Base-by-base conservation (phyloP, 2,888 invertebrate species). In the Esperia sulphurella region DNA sequence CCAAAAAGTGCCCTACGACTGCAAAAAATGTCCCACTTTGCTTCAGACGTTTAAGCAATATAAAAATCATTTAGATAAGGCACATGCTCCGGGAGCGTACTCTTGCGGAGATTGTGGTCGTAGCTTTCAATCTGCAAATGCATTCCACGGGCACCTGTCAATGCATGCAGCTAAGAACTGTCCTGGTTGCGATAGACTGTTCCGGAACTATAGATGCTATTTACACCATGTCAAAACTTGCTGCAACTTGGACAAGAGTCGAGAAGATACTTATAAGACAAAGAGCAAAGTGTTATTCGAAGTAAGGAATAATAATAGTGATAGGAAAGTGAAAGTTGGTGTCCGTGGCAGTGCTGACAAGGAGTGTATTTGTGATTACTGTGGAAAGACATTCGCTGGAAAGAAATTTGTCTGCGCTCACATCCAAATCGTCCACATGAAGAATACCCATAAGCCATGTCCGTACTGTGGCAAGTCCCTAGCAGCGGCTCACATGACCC, bases 381-480 rank as follows among this genome's bases (percentile, higher is more conserved):
- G 88, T 35, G 71, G 76, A 0, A 88, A 87, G 48, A 80, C 60
- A 8, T 86, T 83, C 48, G 71, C 79, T 0, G 79, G 75, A 0
- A 87, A 83, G 53, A 84, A 77, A 31, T 83, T 78, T 45, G 68
- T 88, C 0, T 62, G 70, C 0, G 80, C 87, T 0, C 88, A 88
- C 29, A 87, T 88, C n/a, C 79, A 83, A 54, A 85, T 82, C 8
- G 85, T 87, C 0, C 88, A 88, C 45, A 71, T 71, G 53, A 86
- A 77, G 50, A 78, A 75, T 38, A 86, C 87, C 0, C 87, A 87
- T 41, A 61, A 65, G 14, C 81, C 85, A 0, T 88, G 88, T 46
- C 52, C 61, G 0, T 71, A 80, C 53, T 88, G 88, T 12, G 87
- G 85, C 0, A 87, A 87, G 52, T 40, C 68, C 0, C 61, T 83